Evolutionary conservation across 2,797 vertebrate genomes (phyloP).

Genomic region (Nasua narica): DNA sequence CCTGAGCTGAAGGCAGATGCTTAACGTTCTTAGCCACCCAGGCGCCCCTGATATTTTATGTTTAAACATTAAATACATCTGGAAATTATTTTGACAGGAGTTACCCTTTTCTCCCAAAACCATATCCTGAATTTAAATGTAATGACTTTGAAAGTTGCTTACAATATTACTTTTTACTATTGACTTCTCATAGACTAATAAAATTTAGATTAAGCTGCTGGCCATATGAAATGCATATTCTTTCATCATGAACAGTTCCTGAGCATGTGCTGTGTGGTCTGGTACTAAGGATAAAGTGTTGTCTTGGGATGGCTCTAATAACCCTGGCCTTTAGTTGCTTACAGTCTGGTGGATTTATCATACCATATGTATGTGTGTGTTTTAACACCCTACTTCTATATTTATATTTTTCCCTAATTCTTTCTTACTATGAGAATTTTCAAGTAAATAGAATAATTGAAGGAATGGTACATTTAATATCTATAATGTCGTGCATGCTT

Average conservation of each 20-base stretch:
- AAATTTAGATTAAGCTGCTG: background rate
- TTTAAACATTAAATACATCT: background rate
- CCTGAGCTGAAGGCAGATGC: background rate
- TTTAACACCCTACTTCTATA: background rate
- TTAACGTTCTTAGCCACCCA: background rate
- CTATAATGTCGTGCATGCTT: background rate
- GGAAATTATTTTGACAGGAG: background rate
- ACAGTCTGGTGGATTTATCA: background rate
- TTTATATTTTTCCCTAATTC: slow-evolving; percentile 14
- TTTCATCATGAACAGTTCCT: background rate
- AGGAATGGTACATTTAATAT: background rate
- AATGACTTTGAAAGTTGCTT: slow-evolving; percentile 21
- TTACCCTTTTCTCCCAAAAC: background rate
- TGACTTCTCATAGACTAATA: background rate
- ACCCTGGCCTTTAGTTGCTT: background rate
- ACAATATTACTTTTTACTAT: slow-evolving; percentile 1
- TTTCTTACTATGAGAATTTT: slow-evolving; percentile 21
- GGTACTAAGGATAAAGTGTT: background rate
- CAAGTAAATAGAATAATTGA: slow-evolving; percentile 18
- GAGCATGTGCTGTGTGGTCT: background rate
- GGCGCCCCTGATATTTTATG: background rate
- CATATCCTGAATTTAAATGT: slow-evolving; percentile 7
- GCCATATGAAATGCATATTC: background rate
- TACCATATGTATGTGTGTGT: background rate
- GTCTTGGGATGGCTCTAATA: background rate